Evolutionary conservation across 2,888 invertebrate genomes (phyloP), one percentile per base, ranked within the genome.

Genomic region (Acanthacorydalis orientalis): DNA sequence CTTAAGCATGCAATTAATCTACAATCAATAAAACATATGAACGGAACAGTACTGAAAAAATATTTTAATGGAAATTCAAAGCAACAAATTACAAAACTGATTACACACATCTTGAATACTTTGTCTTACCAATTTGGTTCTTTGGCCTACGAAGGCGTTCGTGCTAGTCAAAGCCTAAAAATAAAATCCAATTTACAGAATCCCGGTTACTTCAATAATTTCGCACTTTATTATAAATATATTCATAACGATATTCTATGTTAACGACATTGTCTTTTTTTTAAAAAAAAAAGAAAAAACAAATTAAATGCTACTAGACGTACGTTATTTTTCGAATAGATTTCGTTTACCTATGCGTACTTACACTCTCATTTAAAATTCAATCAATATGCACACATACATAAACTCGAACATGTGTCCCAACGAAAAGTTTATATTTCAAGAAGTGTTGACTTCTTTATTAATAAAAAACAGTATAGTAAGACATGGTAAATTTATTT

Each of bases 121-220:
- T 8, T 12, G 37, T 14, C 68, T 67, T 67, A 69, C 69, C 68
- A 68, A 65, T 62, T 68, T 68, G 58, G 64, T 64, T 59, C 68
- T 65, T 64, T 67, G 67, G 57, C 67, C 67, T 59, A 67, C 65
- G 61, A 68, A 66, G 56, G 67, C 64, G 60, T 66, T 67, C 59
- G 65, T 63, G 59, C 65, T 67, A 60, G 68, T 68, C 63, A 67
- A 64, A 58, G 62, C 65, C 68, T 68, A 65, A 59, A 67, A 67
- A 62, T 56, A 61, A 61, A 58, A 57, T 55, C n/a, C n/a, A 43
- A 31, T 10, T 43, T 43, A 43, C 12, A 43, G 9, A 43, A 12
- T 12, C 23, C 23, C 23, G 23, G 6, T 23, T 23, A 23, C 23
- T 23, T 23, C 23, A 23, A 23, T 23, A 23, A 4, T 23, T 23